A percentile compares a stretch with the other conserved stretches of the same genome.
phyloP scores from a whole-genome alignment of 2,113 vertebrate genomes.

The Bubo bubo region DNA sequence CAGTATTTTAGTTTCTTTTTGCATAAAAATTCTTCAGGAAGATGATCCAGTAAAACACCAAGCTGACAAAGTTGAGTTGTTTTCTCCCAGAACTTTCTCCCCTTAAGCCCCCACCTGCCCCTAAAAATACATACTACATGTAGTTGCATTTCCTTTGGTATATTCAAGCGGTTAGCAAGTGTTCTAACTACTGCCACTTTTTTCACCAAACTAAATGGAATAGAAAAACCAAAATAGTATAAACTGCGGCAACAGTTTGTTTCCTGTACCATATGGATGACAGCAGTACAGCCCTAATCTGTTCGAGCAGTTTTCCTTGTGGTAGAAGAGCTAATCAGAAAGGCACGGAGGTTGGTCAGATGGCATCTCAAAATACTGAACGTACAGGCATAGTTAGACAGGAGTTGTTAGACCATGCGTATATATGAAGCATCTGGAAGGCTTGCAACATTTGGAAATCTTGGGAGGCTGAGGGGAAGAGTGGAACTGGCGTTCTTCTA shows the following conservation, averaged over 20 bases:
- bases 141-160: not conserved
- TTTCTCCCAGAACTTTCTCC: not conserved
- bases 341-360: not conserved
- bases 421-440: not conserved
- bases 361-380: not conserved
- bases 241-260: not conserved
- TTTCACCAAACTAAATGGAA: not conserved
- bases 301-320: not conserved
- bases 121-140: fast-evolving
- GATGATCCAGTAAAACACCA: not conserved
- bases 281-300: not conserved
- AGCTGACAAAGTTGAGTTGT: not conserved
- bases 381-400: not conserved
- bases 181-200: not conserved
- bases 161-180: not conserved
- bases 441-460: not conserved
- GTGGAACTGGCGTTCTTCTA: not conserved
- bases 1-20: not conserved
- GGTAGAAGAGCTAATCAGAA: not conserved
- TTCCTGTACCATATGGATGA: not conserved
- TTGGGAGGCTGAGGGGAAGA: not conserved
- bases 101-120: not conserved
- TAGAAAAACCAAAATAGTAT: not conserved
- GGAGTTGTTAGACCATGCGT: not conserved
- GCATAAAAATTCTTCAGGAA: not conserved